Percentiles rank a stretch among this genome's conserved stretches.
phyloP scores from a whole-genome alignment of 53 echinoderm and acorn worm species.

The Stichopus horrens region DNA sequence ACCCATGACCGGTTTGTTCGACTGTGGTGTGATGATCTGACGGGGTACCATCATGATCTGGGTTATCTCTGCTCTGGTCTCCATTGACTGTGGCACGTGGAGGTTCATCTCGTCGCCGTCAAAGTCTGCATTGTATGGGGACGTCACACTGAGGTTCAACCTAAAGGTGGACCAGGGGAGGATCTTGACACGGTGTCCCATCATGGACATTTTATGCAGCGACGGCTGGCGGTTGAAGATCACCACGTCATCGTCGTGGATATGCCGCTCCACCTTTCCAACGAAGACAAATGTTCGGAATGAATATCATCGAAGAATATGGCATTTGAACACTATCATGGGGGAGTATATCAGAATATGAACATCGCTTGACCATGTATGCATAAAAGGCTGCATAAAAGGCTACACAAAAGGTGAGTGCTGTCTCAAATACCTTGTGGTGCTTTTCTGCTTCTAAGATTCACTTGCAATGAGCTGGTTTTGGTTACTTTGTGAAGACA shows the following conservation, averaged over 20 bases:
- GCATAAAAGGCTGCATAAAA: no score
- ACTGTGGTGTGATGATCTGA: conserved; percentile 97
- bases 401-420: no score
- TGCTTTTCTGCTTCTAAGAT: no score
- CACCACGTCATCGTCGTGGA: conserved; percentile 88
- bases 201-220: conserved; percentile 99
- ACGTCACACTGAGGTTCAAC: conserved; percentile 98
- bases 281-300: no score
- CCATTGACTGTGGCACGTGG: conserved; percentile 96
- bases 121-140: conserved; percentile 99
- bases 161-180: conserved; percentile 98
- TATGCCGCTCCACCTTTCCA: conserved; percentile 86
- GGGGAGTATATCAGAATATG: no score
- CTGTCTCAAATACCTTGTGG: no score
- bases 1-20: conserved; percentile 99
- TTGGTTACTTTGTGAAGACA: no score
- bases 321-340: background rate
- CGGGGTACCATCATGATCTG: conserved; percentile 99
- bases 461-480: no score
- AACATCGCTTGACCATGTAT: no score
- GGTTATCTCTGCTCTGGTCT: conserved; percentile 87
- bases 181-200: conserved; percentile 97
- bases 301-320: background rate
- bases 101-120: conserved; percentile 99
- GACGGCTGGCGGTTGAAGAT: conserved; percentile 99